Conservation (phyloP, 2,113 vertebrate genomes). For the Periophthalmodon schlosseri region DNA sequence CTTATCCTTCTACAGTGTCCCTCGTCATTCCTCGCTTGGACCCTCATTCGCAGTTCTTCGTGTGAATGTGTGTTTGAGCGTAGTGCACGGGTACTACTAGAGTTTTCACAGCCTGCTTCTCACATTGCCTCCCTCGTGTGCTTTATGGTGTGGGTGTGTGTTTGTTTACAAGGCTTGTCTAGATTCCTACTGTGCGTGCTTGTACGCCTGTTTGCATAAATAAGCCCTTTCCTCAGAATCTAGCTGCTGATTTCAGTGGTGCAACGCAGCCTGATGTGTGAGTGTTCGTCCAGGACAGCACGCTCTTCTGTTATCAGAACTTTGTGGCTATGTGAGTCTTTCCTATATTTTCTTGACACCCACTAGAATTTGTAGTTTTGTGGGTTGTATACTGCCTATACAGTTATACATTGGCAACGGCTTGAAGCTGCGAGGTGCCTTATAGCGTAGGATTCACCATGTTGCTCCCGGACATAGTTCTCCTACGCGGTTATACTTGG, state of each 20-base stretch:
- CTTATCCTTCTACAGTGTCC: constrained; percentile 38
- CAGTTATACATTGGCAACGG: constrained; percentile 41
- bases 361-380: constrained; percentile 35
- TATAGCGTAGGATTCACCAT: constrained; percentile 69
- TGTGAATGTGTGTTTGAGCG: constrained; percentile 24
- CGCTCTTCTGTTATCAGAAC: constrained; percentile 35
- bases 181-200: constrained; percentile 74
- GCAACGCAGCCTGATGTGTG: constrained; percentile 35
- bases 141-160: constrained; percentile 77
- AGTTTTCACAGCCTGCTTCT: constrained; percentile 77
- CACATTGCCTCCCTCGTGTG: constrained; percentile 74
- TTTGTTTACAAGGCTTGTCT: constrained; percentile 78
- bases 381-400: constrained; percentile 29
- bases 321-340: constrained; percentile 1
- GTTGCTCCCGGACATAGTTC: constrained; percentile 56
- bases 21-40: constrained; percentile 30
- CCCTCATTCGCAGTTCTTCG: constrained; percentile 29
- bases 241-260: constrained; percentile 53
- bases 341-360: constrained; percentile 16
- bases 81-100: constrained; percentile 60
- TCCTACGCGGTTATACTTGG: constrained; percentile 60
- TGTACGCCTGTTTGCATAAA: constrained; percentile 76
- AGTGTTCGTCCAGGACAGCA: constrained; percentile 58
- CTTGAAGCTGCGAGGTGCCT: constrained; percentile 54
- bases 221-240: constrained; percentile 69